phyloP scores from a whole-genome alignment of 2,797 vertebrate species.

The Pelodytes ibericus region DNA sequence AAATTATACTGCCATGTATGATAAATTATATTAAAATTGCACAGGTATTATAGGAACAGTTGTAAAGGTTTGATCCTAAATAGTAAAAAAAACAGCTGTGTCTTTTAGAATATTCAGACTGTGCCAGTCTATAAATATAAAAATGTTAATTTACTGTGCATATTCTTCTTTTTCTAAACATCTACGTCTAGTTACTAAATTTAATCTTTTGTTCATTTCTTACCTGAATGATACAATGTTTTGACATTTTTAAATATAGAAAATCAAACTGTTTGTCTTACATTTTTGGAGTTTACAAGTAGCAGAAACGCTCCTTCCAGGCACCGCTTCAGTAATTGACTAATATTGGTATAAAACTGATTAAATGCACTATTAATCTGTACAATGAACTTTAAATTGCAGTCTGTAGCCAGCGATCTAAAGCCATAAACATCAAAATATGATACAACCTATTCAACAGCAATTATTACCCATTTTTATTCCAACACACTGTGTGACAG shows the following conservation, averaged over 20 bases:
- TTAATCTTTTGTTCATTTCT: not conserved
- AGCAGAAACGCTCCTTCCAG: not conserved
- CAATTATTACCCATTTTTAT: not conserved
- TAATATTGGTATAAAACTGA: not conserved
- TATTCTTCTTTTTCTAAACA: not conserved
- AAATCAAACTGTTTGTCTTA: not conserved
- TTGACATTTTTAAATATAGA: not conserved
- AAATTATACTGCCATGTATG: slow-evolving; percentile 7
- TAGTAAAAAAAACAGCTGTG: slow-evolving; percentile 4
- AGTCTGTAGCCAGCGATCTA: not conserved
- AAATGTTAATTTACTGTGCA: not conserved
- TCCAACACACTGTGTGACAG: no score
- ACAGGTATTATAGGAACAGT: slow-evolving; percentile 5
- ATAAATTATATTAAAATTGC: slow-evolving; percentile 1
- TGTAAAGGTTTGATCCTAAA: not conserved
- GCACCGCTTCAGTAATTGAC: not conserved
- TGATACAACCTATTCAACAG: not conserved
- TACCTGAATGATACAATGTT: not conserved
- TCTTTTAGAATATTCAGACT: not conserved
- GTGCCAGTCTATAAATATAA: not conserved
- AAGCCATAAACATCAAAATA: not conserved
- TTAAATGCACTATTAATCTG: not conserved
- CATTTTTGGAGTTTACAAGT: not conserved
- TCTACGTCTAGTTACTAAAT: slow-evolving; percentile 13
- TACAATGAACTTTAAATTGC: not conserved